phyloP scores from a whole-genome alignment of 2,797 vertebrate species.

The Taenioides sp. region DNA sequence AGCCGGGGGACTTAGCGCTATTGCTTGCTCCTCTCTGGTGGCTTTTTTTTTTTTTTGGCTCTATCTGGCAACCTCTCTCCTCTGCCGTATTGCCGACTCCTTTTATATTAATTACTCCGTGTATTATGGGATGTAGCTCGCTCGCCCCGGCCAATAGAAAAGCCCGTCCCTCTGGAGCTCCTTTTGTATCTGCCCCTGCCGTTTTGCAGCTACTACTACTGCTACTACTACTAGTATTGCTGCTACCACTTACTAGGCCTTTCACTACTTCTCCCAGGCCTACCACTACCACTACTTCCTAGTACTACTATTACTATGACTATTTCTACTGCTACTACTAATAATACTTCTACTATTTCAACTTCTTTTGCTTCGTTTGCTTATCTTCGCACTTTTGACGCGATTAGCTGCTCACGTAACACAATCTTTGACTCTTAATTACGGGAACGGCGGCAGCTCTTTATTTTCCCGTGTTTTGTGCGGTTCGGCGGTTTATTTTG shows the following conservation, averaged over 20 bases:
- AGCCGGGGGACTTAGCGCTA: slow-evolving; percentile 74
- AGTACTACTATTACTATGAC: background rate
- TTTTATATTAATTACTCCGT: slow-evolving; percentile 99
- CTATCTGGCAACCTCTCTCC: slow-evolving; percentile 77
- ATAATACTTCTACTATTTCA: background rate
- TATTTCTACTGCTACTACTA: background rate
- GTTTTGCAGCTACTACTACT: slow-evolving; percentile 79
- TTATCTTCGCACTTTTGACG: slow-evolving; percentile 78
- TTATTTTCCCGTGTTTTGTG: slow-evolving; percentile 45
- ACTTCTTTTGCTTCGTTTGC: background rate
- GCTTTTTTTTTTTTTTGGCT: slow-evolving; percentile 71
- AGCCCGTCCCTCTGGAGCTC: slow-evolving; percentile 89
- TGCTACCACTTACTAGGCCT: background rate
- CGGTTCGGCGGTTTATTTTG: slow-evolving; percentile 26
- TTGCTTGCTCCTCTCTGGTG: slow-evolving; percentile 84
- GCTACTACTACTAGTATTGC: background rate
- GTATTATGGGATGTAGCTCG: slow-evolving; percentile 95
- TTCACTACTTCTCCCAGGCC: background rate
- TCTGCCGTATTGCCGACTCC: slow-evolving; percentile 90
- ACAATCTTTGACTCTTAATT: slow-evolving; percentile 93
- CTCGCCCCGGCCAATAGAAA: slow-evolving; percentile 95
- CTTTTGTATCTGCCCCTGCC: slow-evolving; percentile 91
- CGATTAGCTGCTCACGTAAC: slow-evolving; percentile 91
- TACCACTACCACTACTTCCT: background rate
- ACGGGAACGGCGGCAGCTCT: slow-evolving; percentile 84